A percentile compares a stretch with the other conserved stretches of the same genome.
These are phyloP conservation scores for Odontothrips loti DNA, from an alignment of 2,888 invertebrate species.

Conservation along the genomic window DNA sequence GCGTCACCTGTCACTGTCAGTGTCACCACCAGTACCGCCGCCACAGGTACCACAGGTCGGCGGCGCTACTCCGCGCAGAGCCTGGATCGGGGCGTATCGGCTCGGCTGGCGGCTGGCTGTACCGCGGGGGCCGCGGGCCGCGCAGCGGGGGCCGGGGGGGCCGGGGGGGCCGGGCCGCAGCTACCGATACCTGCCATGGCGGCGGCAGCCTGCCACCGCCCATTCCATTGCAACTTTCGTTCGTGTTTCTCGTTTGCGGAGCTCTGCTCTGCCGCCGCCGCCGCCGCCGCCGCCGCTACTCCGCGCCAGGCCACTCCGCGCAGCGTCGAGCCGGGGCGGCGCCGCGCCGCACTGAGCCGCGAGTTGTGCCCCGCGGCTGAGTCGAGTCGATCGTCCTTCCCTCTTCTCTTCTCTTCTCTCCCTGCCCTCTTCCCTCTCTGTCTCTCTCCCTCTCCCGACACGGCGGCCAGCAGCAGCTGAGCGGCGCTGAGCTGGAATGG, in stretches of 20 bases:
- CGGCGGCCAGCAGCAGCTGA: not conserved
- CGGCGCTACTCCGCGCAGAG: not conserved
- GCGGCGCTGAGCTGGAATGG: not conserved
- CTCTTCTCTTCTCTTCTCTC: too few relatives aligned
- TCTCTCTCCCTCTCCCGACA: not conserved
- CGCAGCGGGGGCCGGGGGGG: not conserved
- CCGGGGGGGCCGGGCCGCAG: too few relatives aligned
- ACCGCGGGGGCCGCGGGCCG: not conserved
- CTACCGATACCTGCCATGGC: not conserved
- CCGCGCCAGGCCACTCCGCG: not conserved
- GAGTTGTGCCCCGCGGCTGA: too few relatives aligned
- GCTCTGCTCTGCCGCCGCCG: not conserved
- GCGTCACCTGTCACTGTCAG: not conserved
- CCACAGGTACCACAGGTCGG: not conserved
- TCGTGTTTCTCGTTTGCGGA: not conserved
- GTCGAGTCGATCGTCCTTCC: too few relatives aligned
- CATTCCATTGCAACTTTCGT: slow-evolving; percentile 11
- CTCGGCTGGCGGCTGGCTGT: not conserved
- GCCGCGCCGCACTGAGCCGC: too few relatives aligned
- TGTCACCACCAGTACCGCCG: too few relatives aligned
- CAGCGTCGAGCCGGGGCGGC: not conserved
- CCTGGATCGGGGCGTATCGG: not conserved
- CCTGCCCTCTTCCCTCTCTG: not conserved
- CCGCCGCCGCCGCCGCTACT: not conserved
- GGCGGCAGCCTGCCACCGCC: not conserved